Evolutionary conservation across 2,113 vertebrate species (phyloP), one percentile per base, ranked within the genome.

Genomic region (Burhinus bistriatus): DNA sequence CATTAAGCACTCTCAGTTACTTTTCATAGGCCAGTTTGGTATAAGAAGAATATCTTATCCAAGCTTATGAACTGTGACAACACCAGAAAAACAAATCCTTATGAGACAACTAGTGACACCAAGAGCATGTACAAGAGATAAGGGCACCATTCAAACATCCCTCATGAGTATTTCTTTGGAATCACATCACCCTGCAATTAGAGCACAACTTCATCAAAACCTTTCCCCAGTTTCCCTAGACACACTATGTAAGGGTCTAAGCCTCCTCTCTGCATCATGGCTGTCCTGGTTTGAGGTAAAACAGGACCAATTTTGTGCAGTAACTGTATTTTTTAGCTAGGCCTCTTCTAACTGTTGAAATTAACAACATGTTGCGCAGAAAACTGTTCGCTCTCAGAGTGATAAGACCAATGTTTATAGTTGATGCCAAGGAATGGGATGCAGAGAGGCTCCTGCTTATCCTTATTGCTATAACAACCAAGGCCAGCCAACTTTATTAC

Each of bases 211-310:
- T 76, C 15, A 66, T 32, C 12, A 65, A 52, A 83, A 38, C 3
- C 5, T 71, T 32, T 27, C 22, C 22, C 6, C n/a, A 3, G 1
- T 57, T 66, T 73, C 16, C 26, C 20, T 21, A 2, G 3, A 23
- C 2, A 8, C 9, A 30, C 7, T 5, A 14, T 20, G 9, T 13
- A 23, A 51, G 13, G 19, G 14, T 17, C 25, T 8, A 42, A 64
- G 6, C 2, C 19, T 44, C 25, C 12, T 29, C 42, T 18, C 12
- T 19, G 4, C 17, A 1, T 9, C 32, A 6, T 1, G n/a, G n/a
- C n/a, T n/a, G n/a, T n/a, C n/a, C n/a, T n/a, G n/a, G n/a, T n/a
- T n/a, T n/a, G n/a, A n/a, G n/a, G n/a, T n/a, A n/a, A n/a, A n/a
- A n/a, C n/a, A n/a, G n/a, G n/a, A n/a, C n/a, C n/a, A n/a, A n/a